Percentiles rank a stretch among this genome's conserved stretches.
Conservation (phyloP, 2,888 invertebrate species). For the Pollenia labialis region DNA sequence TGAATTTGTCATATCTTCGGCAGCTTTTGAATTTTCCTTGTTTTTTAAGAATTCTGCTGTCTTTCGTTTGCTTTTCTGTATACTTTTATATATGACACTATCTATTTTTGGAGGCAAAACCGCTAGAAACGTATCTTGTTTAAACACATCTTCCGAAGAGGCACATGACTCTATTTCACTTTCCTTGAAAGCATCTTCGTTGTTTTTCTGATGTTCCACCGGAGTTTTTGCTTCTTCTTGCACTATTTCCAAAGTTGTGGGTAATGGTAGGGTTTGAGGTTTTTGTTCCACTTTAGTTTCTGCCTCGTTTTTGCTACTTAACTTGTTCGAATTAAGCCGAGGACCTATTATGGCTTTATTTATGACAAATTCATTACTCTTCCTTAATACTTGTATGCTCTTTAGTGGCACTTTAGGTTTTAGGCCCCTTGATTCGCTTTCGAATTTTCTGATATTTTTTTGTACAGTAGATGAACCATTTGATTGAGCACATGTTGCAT, state of each 20-base stretch:
- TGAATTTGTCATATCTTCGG: background rate
- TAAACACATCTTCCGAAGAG: background rate
- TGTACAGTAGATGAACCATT: slow-evolving; percentile 79
- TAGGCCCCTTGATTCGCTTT: slow-evolving; percentile 69
- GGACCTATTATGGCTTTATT: slow-evolving; percentile 51
- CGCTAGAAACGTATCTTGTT: slow-evolving; percentile 5
- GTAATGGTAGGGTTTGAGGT: slow-evolving; percentile 48
- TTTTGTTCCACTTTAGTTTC: slow-evolving; percentile 59
- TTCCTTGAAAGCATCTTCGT: background rate
- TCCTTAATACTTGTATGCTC: slow-evolving; percentile 80
- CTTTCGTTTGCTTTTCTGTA: slow-evolving; percentile 23
- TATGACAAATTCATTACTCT: slow-evolving; percentile 79
- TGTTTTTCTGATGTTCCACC: slow-evolving; percentile 52
- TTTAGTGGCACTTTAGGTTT: slow-evolving; percentile 82
- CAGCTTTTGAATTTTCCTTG: background rate
- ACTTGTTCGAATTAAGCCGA: slow-evolving; percentile 51
- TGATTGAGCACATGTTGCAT: slow-evolving; percentile 46
- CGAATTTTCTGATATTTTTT: slow-evolving; percentile 80
- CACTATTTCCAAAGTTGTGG: slow-evolving; percentile 74
- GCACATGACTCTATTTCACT: background rate
- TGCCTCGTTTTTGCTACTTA: slow-evolving; percentile 28
- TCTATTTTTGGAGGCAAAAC: slow-evolving; percentile 38
- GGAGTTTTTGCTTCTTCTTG: slow-evolving; percentile 78
- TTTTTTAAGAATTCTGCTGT: background rate
- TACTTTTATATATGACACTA: slow-evolving; percentile 52